Base-by-base conservation (phyloP, 2,797 vertebrate genomes). In the Denticeps clupeoides region DNA sequence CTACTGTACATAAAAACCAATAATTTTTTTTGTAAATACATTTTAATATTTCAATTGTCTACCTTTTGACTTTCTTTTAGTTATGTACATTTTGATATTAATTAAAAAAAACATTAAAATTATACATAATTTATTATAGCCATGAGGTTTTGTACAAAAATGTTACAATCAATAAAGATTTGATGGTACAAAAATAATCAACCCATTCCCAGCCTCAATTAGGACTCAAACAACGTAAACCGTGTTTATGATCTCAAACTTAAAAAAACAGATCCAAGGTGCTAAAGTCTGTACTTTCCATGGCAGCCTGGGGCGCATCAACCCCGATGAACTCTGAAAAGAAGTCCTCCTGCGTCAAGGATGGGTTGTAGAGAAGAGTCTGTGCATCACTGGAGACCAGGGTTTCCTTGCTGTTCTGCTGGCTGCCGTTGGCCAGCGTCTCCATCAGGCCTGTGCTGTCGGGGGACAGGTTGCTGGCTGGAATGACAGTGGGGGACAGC, bases 311-410 rank as follows among this genome's bases (percentile, higher is more conserved):
- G 7, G 70, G 71, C 47, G 80, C 54, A 9, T 45, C 64, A 23
- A 82, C 74, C 58, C 78, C 68, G 21, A 93, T 75, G 3, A 91
- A 76, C 41, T 93, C 89, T 8, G 89, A 86, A 11, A 96, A 66
- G 57, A 87, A 79, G 68, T 85, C 82, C 0, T 69, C 58, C 19
- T 70, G 68, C 0, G 58, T 41, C 2, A 77, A 59, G 13, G 64
- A 69, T 28, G 64, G 65, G 16, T 64, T 69, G 15, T 41, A 46
- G 1, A 26, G 2, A n/a, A 6, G 6, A 15, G 45, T 21, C 18
- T 49, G 44, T 19, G 54, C 13, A 33, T 16, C 18, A 3, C 45
- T 25, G 10, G 50, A 31, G 21, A 48, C n/a, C 6, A 63, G 62
- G 1, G 21, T 1, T 41, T 50, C 31, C 11, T 31, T 7, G 61